phyloP scores from a whole-genome alignment of 2,797 vertebrate species.

The Syncerus caffer region DNA sequence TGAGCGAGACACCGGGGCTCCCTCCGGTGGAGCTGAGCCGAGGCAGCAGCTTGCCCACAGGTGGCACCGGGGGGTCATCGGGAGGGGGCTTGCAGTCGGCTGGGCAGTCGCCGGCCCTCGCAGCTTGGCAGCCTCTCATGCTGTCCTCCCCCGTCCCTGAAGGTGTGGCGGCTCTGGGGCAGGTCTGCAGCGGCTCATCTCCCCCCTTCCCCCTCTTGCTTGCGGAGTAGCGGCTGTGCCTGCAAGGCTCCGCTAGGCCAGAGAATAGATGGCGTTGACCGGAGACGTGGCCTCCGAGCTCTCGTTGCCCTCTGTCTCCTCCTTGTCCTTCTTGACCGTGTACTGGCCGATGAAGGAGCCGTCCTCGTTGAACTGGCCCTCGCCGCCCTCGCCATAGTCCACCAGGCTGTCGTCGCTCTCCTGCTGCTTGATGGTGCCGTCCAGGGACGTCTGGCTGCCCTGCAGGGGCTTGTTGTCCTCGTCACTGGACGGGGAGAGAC shows the following conservation, averaged over 20 bases:
- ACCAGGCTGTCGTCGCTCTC: constrained; percentile 98
- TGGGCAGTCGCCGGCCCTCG: constrained; percentile 73
- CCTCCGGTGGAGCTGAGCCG: constrained; percentile 50
- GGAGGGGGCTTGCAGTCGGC: constrained; percentile 51
- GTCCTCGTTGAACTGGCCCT: constrained; percentile 98
- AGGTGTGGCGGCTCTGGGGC: constrained; percentile 42
- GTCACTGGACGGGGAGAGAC: constrained; percentile 87
- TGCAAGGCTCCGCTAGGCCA: constrained; percentile 86
- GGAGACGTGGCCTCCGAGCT: constrained; percentile 99
- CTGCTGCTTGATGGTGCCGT: constrained; percentile 93
- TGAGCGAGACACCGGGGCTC: constrained; percentile 3
- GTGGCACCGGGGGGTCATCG: constrained; percentile 7
- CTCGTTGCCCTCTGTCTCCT: constrained; percentile 98
- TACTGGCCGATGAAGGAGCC: constrained; percentile 99
- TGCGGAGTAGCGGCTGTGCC: constrained; percentile 54
- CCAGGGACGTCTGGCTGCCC: constrained; percentile 96
- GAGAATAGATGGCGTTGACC: constrained; percentile 96
- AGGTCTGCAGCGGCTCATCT: constrained; percentile 25
- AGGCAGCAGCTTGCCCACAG: constrained; percentile 48
- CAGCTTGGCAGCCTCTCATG: constrained; percentile 60
- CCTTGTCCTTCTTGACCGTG: constrained; percentile 99
- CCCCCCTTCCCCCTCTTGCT: constrained; percentile 55
- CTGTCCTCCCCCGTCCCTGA: constrained; percentile 60
- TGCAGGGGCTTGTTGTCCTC: constrained; percentile 99
- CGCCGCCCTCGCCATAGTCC: constrained; percentile 97